phyloP scores from a whole-genome alignment of 2,113 vertebrate genomes.

The Aix galericulata region DNA sequence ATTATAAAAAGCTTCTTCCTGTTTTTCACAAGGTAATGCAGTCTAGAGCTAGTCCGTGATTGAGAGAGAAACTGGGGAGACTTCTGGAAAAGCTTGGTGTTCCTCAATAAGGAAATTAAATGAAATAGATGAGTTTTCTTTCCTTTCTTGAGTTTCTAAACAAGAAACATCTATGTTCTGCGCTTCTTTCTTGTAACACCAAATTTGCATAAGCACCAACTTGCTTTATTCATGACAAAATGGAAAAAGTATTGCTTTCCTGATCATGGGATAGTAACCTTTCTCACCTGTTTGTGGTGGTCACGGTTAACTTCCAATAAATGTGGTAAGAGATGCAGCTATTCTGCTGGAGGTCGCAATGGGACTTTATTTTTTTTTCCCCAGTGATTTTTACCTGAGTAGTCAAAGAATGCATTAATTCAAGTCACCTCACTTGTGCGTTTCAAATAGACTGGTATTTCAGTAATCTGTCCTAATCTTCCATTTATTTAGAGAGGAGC shows the following conservation, averaged over 20 bases:
- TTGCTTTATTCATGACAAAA: not conserved
- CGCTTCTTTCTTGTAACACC: not conserved
- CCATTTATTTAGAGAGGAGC: not conserved
- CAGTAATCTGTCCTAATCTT: not conserved
- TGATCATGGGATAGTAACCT: not conserved
- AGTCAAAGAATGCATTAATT: not conserved
- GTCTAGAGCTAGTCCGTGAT: not conserved
- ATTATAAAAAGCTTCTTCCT: not conserved
- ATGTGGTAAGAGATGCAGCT: not conserved
- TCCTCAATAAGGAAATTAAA: not conserved
- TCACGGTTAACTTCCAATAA: not conserved
- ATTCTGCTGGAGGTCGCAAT: not conserved
- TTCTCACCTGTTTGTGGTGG: not conserved
- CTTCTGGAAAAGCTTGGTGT: not conserved
- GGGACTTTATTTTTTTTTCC: not conserved
- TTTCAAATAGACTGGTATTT: not conserved
- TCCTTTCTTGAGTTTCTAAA: not conserved
- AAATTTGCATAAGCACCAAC: not conserved
- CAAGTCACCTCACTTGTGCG: not conserved
- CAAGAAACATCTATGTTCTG: not conserved
- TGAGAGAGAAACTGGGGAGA: not conserved
- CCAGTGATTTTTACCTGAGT: not conserved
- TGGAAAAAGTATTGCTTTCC: not conserved
- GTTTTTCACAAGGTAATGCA: constrained; percentile 25
- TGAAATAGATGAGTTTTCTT: not conserved